Evolutionary conservation across 1,140 invertebrate species (phyloP).

Genomic region (Scaptomyza hsui): DNA sequence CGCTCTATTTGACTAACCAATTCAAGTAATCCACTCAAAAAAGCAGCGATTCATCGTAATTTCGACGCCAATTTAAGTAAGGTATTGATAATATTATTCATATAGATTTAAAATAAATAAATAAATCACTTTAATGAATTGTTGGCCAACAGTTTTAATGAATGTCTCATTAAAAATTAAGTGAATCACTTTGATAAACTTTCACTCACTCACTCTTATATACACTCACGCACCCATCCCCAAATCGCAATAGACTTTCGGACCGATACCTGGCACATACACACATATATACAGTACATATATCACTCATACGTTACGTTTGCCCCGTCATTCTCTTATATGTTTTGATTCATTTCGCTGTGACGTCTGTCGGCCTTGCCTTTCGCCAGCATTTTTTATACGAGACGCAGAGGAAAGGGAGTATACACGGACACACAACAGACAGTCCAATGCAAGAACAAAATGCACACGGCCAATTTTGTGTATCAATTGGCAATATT

Average conservation of each 20-base stretch:
- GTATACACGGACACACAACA: conserved; percentile 5
- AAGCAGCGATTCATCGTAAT: too few relatives aligned
- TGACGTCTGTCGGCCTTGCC: conserved; percentile 65
- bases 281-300: conserved; percentile 26
- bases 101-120: too few relatives aligned
- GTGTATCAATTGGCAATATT: conserved; percentile 22
- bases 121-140: too few relatives aligned
- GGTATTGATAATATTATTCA: too few relatives aligned
- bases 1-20: too few relatives aligned
- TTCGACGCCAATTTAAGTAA: too few relatives aligned
- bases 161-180: too few relatives aligned
- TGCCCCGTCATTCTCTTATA: conserved; percentile 54
- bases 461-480: conserved; percentile 24
- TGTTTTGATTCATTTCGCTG: conserved; percentile 22
- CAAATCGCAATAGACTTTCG: conserved; percentile 22
- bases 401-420: not conserved
- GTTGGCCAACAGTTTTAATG: too few relatives aligned
- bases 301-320: conserved; percentile 70
- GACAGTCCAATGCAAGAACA: conserved; percentile 21
- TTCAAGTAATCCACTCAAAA: too few relatives aligned
- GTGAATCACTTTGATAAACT: not conserved
- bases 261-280: conserved; percentile 25
- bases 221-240: conserved; percentile 53
- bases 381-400: conserved; percentile 40
- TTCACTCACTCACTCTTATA: not conserved